A percentile compares a stretch with the other conserved stretches of the same genome.
phyloP scores from a whole-genome alignment of 2,797 vertebrate genomes.

The Halcyon smyrnensis region DNA sequence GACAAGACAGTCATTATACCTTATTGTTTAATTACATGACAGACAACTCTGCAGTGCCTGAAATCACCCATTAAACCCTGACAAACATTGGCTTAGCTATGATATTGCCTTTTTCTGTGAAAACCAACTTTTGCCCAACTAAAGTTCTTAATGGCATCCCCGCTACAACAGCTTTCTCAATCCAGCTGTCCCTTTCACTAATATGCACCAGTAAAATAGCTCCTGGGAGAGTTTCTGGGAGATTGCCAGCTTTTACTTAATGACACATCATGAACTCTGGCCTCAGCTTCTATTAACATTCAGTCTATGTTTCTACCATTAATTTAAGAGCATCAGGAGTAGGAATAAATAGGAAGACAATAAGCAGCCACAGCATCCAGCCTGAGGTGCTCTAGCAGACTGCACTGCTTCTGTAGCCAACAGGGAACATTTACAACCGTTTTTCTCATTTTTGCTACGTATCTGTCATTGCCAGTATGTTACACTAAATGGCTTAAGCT shows the following conservation, averaged over 20 bases:
- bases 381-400: background rate
- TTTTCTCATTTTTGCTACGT: background rate
- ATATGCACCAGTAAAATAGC: background rate
- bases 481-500: background rate
- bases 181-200: constrained; percentile 38
- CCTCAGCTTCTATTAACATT: constrained; percentile 64
- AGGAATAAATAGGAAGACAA: constrained; percentile 57
- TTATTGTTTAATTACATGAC: background rate
- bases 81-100: background rate
- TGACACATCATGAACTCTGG: constrained; percentile 33
- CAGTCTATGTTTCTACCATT: constrained; percentile 49
- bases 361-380: background rate
- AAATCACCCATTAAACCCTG: background rate
- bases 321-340: constrained; percentile 45
- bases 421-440: rapidly evolving
- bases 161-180: background rate
- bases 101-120: background rate
- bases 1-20: background rate
- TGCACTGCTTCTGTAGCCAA: background rate
- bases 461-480: background rate
- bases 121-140: constrained; percentile 15
- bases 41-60: background rate
- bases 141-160: constrained; percentile 12
- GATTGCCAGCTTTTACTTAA: constrained; percentile 59
- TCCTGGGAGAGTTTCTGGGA: background rate